Conservation (phyloP, 2,888 invertebrate species). For the Mechanitis messenoides region DNA sequence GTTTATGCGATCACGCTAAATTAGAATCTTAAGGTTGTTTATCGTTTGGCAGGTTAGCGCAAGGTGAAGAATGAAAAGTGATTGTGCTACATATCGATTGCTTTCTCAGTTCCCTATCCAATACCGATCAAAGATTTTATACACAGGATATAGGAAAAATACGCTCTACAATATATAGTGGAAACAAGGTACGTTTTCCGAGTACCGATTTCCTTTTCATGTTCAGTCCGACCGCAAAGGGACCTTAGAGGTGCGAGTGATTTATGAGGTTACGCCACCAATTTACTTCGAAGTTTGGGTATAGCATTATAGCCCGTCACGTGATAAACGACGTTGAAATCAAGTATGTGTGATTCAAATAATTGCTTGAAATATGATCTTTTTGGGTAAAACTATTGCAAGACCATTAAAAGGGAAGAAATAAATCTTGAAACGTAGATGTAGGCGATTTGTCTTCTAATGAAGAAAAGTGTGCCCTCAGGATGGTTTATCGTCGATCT, state of each 20-base stretch:
- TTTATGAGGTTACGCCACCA: slow-evolving; percentile 50
- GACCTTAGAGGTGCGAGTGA: slow-evolving; percentile 51
- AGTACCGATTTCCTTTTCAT: slow-evolving; percentile 56
- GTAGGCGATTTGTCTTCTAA: slow-evolving; percentile 69
- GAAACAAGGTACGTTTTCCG: slow-evolving; percentile 52
- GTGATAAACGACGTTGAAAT: slow-evolving; percentile 26
- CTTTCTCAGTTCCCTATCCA: slow-evolving; percentile 58
- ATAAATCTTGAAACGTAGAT: slow-evolving; percentile 58
- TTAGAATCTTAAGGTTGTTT: slow-evolving; percentile 42
- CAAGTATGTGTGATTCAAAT: slow-evolving; percentile 19
- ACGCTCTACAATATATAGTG: slow-evolving; percentile 39
- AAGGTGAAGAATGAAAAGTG: slow-evolving; percentile 55
- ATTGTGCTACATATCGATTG: slow-evolving; percentile 57
- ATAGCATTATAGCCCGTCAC: slow-evolving; percentile 48
- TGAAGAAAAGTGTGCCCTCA: slow-evolving; percentile 75
- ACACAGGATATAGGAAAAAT: slow-evolving; percentile 50
- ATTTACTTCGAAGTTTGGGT: slow-evolving; percentile 35
- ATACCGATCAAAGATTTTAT: slow-evolving; percentile 63
- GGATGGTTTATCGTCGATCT: slow-evolving; percentile 75
- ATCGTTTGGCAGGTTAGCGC: slow-evolving; percentile 34
- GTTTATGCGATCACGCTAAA: slow-evolving; percentile 31
- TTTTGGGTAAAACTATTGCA: slow-evolving; percentile 33
- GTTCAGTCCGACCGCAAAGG: slow-evolving; percentile 47
- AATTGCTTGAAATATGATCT: slow-evolving; percentile 20
- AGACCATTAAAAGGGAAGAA: slow-evolving; percentile 52